Evolutionary conservation across 2,797 vertebrate species (phyloP), one percentile per base, ranked within the genome.

Genomic region (Lutjanus argentimaculatus): DNA sequence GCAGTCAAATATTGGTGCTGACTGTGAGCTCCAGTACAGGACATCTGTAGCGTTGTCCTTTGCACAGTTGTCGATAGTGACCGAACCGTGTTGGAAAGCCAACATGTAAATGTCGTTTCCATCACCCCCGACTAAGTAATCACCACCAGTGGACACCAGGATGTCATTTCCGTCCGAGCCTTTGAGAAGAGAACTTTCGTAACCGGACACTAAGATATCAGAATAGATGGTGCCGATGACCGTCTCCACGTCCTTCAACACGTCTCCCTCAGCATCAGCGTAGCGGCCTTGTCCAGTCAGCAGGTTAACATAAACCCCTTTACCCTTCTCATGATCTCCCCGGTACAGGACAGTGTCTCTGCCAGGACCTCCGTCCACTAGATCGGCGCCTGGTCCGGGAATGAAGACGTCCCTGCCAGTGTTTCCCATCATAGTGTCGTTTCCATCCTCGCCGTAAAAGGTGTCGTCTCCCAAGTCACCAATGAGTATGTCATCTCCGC

Each of bases 291-390:
- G 88, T 42, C 92, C 89, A 2, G 46, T 89, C 63, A 90, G 67
- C 66, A 94, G 75, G 76, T 91, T 92, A 10, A 93, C 83, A n/a
- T 90, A 90, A 72, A 92, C 93, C 8, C 93, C 90, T 74, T 74
- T 13, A 12, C 82, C 73, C 5, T 0, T 92, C 22, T 77, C 0
- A 8, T 80, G 85, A 69, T 93, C 87, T 0, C 92, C 92, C n/a
- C 62, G 73, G 77, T 94, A 92, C 21, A 66, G 1, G 0, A 79
- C 71, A 0, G 87, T 87, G 91, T 92, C 92, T 86, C 82, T 85
- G 16, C 88, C 88, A 16, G 88, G 77, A 52, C 73, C 82, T 16
- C 84, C 89, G 2, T 88, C 85, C 46, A 93, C 55, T 8, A 87
- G 76, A 69, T 88, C 87, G 2, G 79, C 69, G 25, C 86, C 88